phyloP scores from a whole-genome alignment of 2,113 vertebrate genomes.

The Platichthys flesus region DNA sequence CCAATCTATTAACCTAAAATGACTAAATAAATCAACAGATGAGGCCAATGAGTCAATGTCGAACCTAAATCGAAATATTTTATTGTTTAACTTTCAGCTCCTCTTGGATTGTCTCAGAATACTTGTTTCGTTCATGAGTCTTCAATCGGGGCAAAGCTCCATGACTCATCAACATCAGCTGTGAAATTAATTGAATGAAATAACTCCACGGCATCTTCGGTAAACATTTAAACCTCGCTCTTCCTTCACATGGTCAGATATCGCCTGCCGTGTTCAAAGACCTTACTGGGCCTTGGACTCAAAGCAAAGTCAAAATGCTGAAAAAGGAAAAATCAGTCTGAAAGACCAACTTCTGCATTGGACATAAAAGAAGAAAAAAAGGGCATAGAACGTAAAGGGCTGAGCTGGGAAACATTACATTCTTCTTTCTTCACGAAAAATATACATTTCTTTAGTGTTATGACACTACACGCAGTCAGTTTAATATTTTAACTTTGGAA shows the following conservation, averaged over 20 bases:
- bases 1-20: not conserved
- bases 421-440: not conserved
- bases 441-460: not conserved
- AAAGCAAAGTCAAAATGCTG: conserved; percentile 5
- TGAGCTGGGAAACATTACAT: not conserved
- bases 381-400: not conserved
- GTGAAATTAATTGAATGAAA: not conserved
- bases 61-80: conserved; percentile 13
- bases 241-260: conserved; percentile 2
- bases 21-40: not conserved
- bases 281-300: not conserved
- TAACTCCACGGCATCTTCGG: not conserved
- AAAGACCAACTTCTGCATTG: conserved; percentile 1
- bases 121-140: not conserved
- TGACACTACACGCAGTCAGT: not conserved
- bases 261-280: conserved; percentile 17
- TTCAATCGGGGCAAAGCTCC: not conserved
- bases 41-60: not conserved
- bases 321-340: conserved; percentile 1
- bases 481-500: not conserved
- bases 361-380: not conserved
- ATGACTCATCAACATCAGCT: not conserved
- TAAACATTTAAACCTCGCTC: not conserved
- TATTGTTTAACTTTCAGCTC: not conserved
- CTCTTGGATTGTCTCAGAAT: not conserved